Base-by-base conservation (phyloP, 2,888 invertebrate species). In the Penaeus monodon region DNA sequence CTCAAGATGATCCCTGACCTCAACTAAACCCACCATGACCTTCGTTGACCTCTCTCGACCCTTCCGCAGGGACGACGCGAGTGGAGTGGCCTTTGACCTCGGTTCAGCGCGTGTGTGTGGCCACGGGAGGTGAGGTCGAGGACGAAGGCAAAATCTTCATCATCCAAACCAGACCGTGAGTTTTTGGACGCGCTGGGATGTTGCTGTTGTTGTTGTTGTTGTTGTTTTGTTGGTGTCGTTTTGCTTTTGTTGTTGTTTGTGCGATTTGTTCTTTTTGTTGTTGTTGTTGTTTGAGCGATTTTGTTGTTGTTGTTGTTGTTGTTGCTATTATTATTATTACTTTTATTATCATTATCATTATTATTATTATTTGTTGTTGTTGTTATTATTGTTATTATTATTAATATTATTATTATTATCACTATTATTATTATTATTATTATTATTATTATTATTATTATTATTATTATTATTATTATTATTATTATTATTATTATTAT, bases 81-180 rank as follows among this genome's bases (percentile, higher is more conserved):
- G 89, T 86, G 33, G 90, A 90, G 80, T 90, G 90, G 90, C 90
- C 89, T n/a, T 78, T 90, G 76, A 86, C 88, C n/a, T 90, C 87
- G 63, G 85, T 90, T 24, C 90, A 90, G 81, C 77, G 85, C 14
- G 90, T 90, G 49, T 90, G 88, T 81, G 89, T 90, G 49, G 88
- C 89, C 20, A 86, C 88, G 22, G 89, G 89, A 22, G 89, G 89
- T 0, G 90, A 90, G 78, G 73, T 90, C 64, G 88, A 90, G 80
- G 90, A 90, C 79, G 90, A 90, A 63, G 90, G 88, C 0, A 90
- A 90, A 78, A 90, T 90, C 27, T 90, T 90, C 77, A 90, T 90
- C 66, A 84, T 90, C 17, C 90, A 90, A 81, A 90, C 90, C n/a
- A 70, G 90, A 73, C 90, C 85, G 90, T 90, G 81, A 90, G 90